Evolutionary conservation across 2,888 invertebrate species (phyloP).

Genomic region (Hyalella azteca): DNA sequence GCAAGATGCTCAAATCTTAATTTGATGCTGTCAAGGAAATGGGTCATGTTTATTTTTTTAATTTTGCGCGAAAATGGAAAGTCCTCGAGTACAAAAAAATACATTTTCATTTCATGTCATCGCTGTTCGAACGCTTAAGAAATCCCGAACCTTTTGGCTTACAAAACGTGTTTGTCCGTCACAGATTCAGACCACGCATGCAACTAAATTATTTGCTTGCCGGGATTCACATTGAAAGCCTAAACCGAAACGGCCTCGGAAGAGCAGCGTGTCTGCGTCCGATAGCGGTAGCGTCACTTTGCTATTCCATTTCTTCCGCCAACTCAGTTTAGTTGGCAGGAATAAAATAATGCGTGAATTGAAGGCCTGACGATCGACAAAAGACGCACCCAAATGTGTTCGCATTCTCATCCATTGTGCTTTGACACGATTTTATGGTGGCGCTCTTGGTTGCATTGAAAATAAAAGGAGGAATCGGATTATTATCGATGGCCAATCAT

Average conservation of each 20-base stretch:
- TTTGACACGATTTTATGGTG: background rate
- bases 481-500: too few relatives aligned
- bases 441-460: background rate
- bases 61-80: too few relatives aligned
- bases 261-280: conserved; percentile 7
- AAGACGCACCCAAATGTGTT: conserved; percentile 26
- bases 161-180: too few relatives aligned
- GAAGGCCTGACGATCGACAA: conserved; percentile 32
- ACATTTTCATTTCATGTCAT: too few relatives aligned
- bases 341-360: conserved; percentile 33
- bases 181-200: background rate
- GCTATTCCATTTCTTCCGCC: conserved; percentile 34
- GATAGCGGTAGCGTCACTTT: conserved; percentile 23
- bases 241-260: background rate
- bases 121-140: too few relatives aligned
- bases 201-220: background rate
- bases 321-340: conserved; percentile 32
- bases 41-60: too few relatives aligned
- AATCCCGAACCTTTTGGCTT: too few relatives aligned
- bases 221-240: conserved; percentile 9
- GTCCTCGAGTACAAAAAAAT: too few relatives aligned
- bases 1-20: too few relatives aligned
- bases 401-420: conserved; percentile 35
- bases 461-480: too few relatives aligned
- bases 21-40: too few relatives aligned